A percentile compares a stretch with the other conserved stretches of the same genome.
Evolutionary conservation across 2,113 vertebrate genomes (phyloP).

Genomic region (Gasterosteus nipponicus): DNA sequence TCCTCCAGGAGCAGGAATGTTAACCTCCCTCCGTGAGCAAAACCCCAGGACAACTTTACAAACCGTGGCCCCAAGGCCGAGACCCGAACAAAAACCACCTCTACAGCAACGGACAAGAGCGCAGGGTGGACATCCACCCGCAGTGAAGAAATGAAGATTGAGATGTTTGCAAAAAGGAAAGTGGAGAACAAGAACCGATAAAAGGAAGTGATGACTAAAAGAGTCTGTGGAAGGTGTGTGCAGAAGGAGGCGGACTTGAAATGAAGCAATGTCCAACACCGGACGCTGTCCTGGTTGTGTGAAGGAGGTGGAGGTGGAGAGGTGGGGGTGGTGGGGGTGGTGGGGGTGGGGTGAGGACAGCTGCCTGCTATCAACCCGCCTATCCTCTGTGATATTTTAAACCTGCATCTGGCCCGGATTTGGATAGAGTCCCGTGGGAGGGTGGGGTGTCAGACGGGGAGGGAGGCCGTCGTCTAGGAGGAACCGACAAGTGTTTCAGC

Average conservation of each 20-base stretch:
- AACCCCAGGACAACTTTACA: constrained; percentile 17
- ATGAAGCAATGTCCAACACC: constrained; percentile 5
- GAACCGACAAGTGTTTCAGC: constrained; percentile 48
- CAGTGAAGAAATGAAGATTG: constrained; percentile 6
- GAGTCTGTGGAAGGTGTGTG: neutral
- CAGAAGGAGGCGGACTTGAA: neutral
- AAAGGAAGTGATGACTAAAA: neutral
- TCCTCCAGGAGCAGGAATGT: constrained; percentile 44
- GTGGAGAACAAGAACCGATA: neutral
- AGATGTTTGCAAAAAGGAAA: constrained; percentile 17
- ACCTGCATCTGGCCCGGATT: constrained; percentile 63
- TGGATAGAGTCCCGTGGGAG: constrained; percentile 56
- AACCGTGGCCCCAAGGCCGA: constrained; percentile 16
- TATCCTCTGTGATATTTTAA: constrained; percentile 81
- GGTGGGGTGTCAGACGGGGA: constrained; percentile 40
- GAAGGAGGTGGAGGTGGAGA: neutral
- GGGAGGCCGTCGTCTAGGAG: constrained; percentile 36
- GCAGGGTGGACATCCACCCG: too few relatives aligned
- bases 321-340: constrained; percentile 15
- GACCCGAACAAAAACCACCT: neutral
- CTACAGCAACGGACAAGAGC: neutral
- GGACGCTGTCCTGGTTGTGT: constrained; percentile 12
- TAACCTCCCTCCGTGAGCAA: constrained; percentile 15
- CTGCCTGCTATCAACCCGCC: constrained; percentile 59
- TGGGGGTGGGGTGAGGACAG: constrained; percentile 65